Evolutionary conservation across 2,888 invertebrate species (phyloP).

Genomic region (Leistus spinibarbis): DNA sequence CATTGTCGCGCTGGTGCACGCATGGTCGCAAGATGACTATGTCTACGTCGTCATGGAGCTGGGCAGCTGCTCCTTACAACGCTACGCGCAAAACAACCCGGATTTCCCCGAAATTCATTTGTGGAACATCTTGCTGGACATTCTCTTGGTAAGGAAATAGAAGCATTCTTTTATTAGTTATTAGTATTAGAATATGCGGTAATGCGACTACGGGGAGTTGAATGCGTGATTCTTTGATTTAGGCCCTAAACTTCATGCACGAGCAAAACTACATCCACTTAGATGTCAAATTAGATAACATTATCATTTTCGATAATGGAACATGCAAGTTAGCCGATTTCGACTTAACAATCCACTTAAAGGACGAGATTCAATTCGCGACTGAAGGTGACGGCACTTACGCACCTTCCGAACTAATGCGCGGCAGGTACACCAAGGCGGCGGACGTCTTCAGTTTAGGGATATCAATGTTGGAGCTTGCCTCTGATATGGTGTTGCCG

Average conservation of each 20-base stretch:
- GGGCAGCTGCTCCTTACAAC: slow-evolving; percentile 67
- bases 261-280: slow-evolving; percentile 71
- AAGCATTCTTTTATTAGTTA: no score
- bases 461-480: slow-evolving; percentile 72
- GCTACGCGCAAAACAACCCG: slow-evolving; percentile 62
- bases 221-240: slow-evolving; percentile 43
- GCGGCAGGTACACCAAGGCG: slow-evolving; percentile 67
- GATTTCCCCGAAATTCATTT: slow-evolving; percentile 66
- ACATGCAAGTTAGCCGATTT: slow-evolving; percentile 78
- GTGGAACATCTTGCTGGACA: slow-evolving; percentile 71
- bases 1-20: slow-evolving; percentile 68
- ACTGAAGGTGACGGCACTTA: slow-evolving; percentile 77
- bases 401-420: slow-evolving; percentile 73
- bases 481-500: slow-evolving; percentile 73
- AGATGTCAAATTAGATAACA: slow-evolving; percentile 80
- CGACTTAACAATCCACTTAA: slow-evolving; percentile 71
- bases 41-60: slow-evolving; percentile 75
- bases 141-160: slow-evolving; percentile 54
- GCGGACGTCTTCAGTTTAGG: slow-evolving; percentile 80
- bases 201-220: not conserved
- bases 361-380: slow-evolving; percentile 52
- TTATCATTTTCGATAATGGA: slow-evolving; percentile 68
- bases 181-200: not conserved
- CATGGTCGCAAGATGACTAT: slow-evolving; percentile 75
- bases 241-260: slow-evolving; percentile 72